Percentiles rank a stretch among this genome's conserved stretches.
Conservation (phyloP, 2,797 vertebrate species). For the Gadopsis bispinosus region DNA sequence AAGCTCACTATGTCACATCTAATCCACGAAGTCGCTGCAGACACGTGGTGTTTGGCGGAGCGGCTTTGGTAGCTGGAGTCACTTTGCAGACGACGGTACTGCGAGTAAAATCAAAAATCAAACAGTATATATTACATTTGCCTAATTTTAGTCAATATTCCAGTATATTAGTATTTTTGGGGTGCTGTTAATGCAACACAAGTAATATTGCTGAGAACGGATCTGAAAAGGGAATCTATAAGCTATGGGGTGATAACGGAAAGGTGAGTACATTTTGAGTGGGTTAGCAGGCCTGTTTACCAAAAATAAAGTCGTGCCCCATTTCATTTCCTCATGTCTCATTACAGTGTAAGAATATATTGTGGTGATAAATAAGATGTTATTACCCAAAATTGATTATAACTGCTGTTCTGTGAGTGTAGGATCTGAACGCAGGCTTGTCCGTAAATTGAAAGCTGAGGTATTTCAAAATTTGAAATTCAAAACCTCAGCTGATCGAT, state of each 20-base stretch:
- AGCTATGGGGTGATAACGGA: background rate
- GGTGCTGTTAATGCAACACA: background rate
- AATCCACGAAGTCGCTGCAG: background rate
- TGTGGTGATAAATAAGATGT: slow-evolving; percentile 24
- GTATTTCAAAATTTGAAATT: slow-evolving; percentile 27
- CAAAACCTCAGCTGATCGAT: slow-evolving; percentile 8
- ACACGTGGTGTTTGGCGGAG: background rate
- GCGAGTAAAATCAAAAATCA: background rate
- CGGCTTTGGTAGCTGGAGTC: background rate
- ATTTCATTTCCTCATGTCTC: slow-evolving; percentile 20
- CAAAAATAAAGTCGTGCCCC: background rate
- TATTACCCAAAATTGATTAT: background rate
- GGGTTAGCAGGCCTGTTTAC: background rate
- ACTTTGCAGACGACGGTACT: background rate
- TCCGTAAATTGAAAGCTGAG: slow-evolving; percentile 22
- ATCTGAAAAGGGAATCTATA: slow-evolving; percentile 40
- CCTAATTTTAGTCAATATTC: background rate
- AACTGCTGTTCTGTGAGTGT: slow-evolving; percentile 16
- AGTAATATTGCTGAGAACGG: slow-evolving; percentile 16
- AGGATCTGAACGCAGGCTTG: slow-evolving; percentile 6
- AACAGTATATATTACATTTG: background rate
- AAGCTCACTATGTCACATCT: slow-evolving; percentile 15
- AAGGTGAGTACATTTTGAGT: background rate
- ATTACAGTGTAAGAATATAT: slow-evolving; percentile 2
- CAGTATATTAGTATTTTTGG: background rate